Evolutionary conservation across 2,113 vertebrate genomes (phyloP), one percentile per base, ranked within the genome.

Genomic region (Megalops atlanticus): DNA sequence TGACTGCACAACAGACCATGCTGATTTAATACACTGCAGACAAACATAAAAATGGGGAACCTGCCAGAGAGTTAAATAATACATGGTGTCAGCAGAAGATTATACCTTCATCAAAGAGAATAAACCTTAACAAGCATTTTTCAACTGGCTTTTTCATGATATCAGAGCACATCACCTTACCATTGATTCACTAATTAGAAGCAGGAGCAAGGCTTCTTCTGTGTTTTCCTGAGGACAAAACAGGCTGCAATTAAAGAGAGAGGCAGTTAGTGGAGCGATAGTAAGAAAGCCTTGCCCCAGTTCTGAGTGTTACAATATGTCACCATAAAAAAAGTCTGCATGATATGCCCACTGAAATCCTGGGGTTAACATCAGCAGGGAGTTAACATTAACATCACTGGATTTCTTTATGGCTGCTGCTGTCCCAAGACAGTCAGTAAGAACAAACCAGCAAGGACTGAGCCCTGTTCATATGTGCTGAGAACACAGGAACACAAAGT

Each of bases 151-250:
- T 33, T n/a, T 76, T 41, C 41, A 47, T n/a, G 31, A n/a, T 33
- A 78, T 40, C 36, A 78, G 47, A 64, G 43, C 10, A 4, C 15
- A 49, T 27, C 35, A 40, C 90, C 96, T 95, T 86, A 99, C 98
- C 98, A 99, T 99, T 35, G 98, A 99, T 88, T 99, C 98, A 82
- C 98, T 99, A 87, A 99, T 99, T 88, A 99, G 96, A 88, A 99
- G 88, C 83, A 99, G 92, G 83, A 99, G 90, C 87, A 99, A 90
- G 74, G 98, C 98, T 91, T 99, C 98, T 89, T 99, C 98, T 77
- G 98, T 99, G 88, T 99, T 99, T 92, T 99, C 98, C 94, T 99
- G 97, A 88, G 98, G 98, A 93, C 98, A 99, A 91, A 99, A 99
- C 90, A 99, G 94, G 92, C 98, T 99, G 93, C 85, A 77, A 84